These are phyloP conservation scores for Phylloscopus trochilus DNA, from an alignment of 2,113 vertebrate genomes.

Conservation along the genomic window DNA sequence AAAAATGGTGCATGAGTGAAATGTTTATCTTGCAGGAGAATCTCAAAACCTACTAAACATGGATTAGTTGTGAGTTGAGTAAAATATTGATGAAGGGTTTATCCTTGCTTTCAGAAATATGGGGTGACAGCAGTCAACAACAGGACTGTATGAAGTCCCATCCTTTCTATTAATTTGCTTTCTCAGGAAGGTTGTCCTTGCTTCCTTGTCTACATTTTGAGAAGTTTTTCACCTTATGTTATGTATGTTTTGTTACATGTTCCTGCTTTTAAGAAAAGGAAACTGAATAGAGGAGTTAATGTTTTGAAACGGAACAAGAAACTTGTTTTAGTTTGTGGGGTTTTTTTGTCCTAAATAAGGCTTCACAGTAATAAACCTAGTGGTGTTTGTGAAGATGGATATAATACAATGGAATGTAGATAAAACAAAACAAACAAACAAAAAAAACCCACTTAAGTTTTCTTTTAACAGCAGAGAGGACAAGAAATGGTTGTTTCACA, in stretches of 20 bases:
- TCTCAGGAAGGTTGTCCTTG: background rate
- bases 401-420: background rate
- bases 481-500: background rate
- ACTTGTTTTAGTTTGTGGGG: background rate
- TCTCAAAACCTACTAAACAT: background rate
- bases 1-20: background rate
- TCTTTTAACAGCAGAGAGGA: background rate
- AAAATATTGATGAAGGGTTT: background rate
- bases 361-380: background rate
- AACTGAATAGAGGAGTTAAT: background rate
- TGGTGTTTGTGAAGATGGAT: background rate
- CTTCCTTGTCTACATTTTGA: background rate
- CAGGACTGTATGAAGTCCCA: background rate
- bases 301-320: background rate
- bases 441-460: background rate
- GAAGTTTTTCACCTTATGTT: background rate
- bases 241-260: background rate
- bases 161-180: background rate
- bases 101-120: background rate
- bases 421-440: too few relatives aligned
- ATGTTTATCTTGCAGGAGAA: background rate
- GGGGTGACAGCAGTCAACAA: background rate
- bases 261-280: background rate
- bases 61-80: background rate
- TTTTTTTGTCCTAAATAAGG: background rate